These are phyloP conservation scores for Platichthys stellatus DNA, from an alignment of 2,113 vertebrate species.

Conservation along the genomic window DNA sequence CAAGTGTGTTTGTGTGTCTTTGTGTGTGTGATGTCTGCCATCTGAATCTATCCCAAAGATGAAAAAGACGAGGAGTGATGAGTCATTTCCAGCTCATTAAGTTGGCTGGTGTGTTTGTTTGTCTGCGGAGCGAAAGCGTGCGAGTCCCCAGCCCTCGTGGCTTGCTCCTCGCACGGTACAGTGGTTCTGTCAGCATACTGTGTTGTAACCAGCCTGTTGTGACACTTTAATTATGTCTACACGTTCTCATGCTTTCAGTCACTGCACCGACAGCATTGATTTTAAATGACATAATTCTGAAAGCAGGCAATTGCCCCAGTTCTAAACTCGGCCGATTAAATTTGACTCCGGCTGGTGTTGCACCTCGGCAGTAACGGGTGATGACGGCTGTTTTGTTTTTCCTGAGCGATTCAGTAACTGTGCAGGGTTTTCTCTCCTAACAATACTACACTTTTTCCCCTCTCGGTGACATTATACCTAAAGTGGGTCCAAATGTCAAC, in stretches of 20 bases:
- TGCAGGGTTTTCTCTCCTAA: no score
- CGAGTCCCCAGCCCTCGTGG: neutral
- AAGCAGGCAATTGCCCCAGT: slow-evolving; percentile 15
- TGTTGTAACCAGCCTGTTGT: slow-evolving; percentile 39
- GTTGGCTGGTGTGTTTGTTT: neutral
- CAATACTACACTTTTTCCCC: neutral
- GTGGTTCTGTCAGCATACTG: slow-evolving; percentile 28
- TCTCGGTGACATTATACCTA: neutral
- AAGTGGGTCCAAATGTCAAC: neutral
- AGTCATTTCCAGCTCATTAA: slow-evolving; percentile 18
- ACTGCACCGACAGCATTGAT: slow-evolving; percentile 32
- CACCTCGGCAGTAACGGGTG: slow-evolving; percentile 5
- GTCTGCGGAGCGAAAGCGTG: neutral
- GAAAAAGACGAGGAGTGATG: slow-evolving; percentile 42
- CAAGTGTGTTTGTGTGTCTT: slow-evolving; percentile 6
- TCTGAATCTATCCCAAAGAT: slow-evolving; percentile 7
- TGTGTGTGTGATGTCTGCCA: slow-evolving; percentile 1
- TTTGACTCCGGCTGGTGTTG: slow-evolving; percentile 24
- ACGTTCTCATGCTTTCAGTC: slow-evolving; percentile 24
- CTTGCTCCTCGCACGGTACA: neutral
- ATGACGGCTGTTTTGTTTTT: neutral
- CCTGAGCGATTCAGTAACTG: neutral
- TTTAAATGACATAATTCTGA: slow-evolving; percentile 7
- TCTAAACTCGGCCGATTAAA: slow-evolving; percentile 24
- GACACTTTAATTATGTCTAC: slow-evolving; percentile 57